phyloP scores from a whole-genome alignment of 1,140 invertebrate genomes.

The Drosophila nebulosa region DNA sequence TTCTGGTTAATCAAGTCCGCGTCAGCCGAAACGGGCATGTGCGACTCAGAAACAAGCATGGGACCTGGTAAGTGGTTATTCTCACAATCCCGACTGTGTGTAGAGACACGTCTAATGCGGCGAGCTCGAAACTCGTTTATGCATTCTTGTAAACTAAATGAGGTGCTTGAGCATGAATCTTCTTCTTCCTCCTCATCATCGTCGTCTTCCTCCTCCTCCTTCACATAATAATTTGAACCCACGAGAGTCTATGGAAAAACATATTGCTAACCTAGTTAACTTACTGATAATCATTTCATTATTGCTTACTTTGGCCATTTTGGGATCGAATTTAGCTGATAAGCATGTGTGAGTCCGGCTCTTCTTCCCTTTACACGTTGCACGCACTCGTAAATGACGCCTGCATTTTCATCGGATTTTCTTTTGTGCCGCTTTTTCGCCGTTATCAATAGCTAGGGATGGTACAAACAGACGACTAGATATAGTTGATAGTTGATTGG shows the following conservation, averaged over 20 bases:
- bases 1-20: slow-evolving; percentile 74
- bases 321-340: slow-evolving; percentile 38
- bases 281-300: neutral
- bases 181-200: slow-evolving; percentile 56
- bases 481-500: neutral
- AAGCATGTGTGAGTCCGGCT: slow-evolving; percentile 27
- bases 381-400: slow-evolving; percentile 69
- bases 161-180: slow-evolving; percentile 61
- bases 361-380: slow-evolving; percentile 57
- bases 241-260: slow-evolving; percentile 38
- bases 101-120: slow-evolving; percentile 58
- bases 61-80: slow-evolving; percentile 9
- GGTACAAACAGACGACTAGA: neutral
- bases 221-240: slow-evolving; percentile 45
- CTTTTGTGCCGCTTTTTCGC: slow-evolving; percentile 68
- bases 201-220: slow-evolving; percentile 27
- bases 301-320: slow-evolving; percentile 56
- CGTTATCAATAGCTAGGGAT: slow-evolving; percentile 50
- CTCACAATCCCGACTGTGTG: slow-evolving; percentile 64
- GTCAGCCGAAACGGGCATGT: slow-evolving; percentile 29
- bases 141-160: slow-evolving; percentile 76
- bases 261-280: slow-evolving; percentile 28
- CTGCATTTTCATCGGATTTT: slow-evolving; percentile 54
- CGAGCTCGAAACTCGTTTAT: slow-evolving; percentile 76
- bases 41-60: neutral